phyloP scores from a whole-genome alignment of 2,888 invertebrate genomes.

The Clostera curtula region DNA sequence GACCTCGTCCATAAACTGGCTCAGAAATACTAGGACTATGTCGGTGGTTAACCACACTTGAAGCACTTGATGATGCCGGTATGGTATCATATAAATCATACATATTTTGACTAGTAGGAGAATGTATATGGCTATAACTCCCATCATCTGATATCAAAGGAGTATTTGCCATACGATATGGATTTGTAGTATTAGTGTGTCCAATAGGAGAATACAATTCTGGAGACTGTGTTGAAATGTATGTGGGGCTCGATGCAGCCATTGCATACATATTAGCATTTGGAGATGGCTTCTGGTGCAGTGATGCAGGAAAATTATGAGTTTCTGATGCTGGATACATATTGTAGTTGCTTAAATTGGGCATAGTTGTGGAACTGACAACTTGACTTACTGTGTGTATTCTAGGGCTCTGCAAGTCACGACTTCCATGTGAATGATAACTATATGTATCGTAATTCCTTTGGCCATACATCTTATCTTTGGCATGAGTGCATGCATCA shows the following conservation, averaged over 20 bases:
- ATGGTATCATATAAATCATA: slow-evolving; percentile 66
- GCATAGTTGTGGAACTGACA: slow-evolving; percentile 67
- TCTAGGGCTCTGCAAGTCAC: slow-evolving; percentile 51
- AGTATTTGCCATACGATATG: slow-evolving; percentile 67
- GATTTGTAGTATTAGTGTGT: slow-evolving; percentile 66
- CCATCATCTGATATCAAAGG: slow-evolving; percentile 67
- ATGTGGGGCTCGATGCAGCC: slow-evolving; percentile 56
- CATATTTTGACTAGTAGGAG: slow-evolving; percentile 62
- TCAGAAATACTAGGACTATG: slow-evolving; percentile 58
- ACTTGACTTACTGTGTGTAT: slow-evolving; percentile 64
- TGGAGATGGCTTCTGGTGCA: slow-evolving; percentile 44
- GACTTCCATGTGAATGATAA: slow-evolving; percentile 53
- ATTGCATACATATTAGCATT: slow-evolving; percentile 58
- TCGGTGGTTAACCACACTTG: slow-evolving; percentile 53
- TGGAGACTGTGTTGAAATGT: slow-evolving; percentile 61
- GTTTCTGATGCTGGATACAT: slow-evolving; percentile 44
- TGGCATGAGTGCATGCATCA: slow-evolving; percentile 51
- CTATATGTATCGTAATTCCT: slow-evolving; percentile 59
- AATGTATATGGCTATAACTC: slow-evolving; percentile 61
- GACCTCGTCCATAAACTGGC: slow-evolving; percentile 52
- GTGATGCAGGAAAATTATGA: slow-evolving; percentile 43
- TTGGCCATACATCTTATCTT: slow-evolving; percentile 61
- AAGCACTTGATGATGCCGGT: slow-evolving; percentile 54
- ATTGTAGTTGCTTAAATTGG: slow-evolving; percentile 61
- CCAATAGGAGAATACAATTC: slow-evolving; percentile 67